These are phyloP conservation scores for Herpailurus yagouaroundi DNA, from an alignment of 2,113 vertebrate species.

Conservation along the genomic window DNA sequence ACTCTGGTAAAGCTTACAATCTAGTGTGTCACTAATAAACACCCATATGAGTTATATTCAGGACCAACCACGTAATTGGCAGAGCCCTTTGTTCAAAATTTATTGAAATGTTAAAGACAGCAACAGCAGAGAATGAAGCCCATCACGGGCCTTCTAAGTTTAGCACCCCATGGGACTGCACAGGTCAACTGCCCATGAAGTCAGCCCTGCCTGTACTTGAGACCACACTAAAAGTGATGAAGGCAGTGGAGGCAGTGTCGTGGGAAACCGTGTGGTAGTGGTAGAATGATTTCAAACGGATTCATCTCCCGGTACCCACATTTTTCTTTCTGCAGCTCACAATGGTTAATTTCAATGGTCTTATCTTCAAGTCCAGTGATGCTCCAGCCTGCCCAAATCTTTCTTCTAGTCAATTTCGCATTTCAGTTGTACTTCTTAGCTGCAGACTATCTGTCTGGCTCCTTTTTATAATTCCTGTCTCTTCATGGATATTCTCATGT, in stretches of 20 bases:
- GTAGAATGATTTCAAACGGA: background rate
- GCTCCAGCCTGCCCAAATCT: background rate
- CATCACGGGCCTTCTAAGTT: background rate
- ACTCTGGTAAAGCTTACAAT: background rate
- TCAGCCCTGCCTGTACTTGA: background rate
- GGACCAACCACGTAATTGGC: background rate
- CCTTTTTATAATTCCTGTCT: background rate
- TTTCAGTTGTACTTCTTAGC: background rate
- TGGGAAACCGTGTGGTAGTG: background rate
- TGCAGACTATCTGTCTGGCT: background rate
- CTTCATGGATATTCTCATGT: background rate
- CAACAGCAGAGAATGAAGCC: background rate
- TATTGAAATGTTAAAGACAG: background rate
- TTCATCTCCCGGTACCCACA: background rate
- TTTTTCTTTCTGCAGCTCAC: background rate
- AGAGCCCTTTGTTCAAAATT: background rate
- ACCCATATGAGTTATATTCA: background rate
- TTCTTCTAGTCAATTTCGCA: background rate
- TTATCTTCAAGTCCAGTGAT: background rate
- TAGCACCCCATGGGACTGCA: accelerated
- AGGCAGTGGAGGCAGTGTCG: background rate
- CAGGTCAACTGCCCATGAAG: background rate
- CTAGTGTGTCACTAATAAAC: background rate
- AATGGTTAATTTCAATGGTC: background rate
- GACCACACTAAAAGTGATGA: background rate